These are phyloP conservation scores for Leuciscus waleckii DNA, from an alignment of 2,797 vertebrate genomes.

Conservation along the genomic window DNA sequence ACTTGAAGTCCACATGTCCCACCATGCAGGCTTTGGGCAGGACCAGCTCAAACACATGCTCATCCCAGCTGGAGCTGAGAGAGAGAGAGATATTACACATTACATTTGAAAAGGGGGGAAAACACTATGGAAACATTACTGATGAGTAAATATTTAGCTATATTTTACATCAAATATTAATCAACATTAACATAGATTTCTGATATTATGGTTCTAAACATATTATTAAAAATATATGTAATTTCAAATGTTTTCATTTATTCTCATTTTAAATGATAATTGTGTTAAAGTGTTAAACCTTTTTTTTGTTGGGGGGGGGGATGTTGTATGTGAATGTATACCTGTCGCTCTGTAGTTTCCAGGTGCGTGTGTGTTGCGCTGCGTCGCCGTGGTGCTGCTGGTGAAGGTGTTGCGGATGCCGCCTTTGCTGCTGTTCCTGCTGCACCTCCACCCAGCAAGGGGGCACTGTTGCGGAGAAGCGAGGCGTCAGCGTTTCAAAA, in stretches of 20 bases:
- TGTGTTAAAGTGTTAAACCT: background rate
- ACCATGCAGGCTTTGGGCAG: constrained; percentile 99
- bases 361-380: constrained; percentile 96
- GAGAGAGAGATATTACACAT: background rate
- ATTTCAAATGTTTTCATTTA: background rate
- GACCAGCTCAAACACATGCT: constrained; percentile 97
- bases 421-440: constrained; percentile 96
- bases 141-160: background rate
- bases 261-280: background rate
- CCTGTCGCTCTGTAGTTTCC: constrained; percentile 97
- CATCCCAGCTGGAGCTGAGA: constrained; percentile 95
- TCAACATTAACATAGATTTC: background rate
- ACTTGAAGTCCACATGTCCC: constrained; percentile 99
- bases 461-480: constrained; percentile 97
- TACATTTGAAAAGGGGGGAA: background rate
- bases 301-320: background rate
- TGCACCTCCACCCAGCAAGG: constrained; percentile 99
- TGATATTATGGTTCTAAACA: background rate
- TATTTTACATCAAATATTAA: background rate
- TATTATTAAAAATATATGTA: background rate
- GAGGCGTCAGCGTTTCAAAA: constrained; percentile 95
- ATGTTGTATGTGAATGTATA: constrained; percentile 57
- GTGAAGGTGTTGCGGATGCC: constrained; percentile 96
- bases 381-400: constrained; percentile 98
- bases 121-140: background rate